Evolutionary conservation across 1,140 invertebrate genomes (phyloP), one percentile per base, ranked within the genome.

Genomic region (Camponotus vicinus): DNA sequence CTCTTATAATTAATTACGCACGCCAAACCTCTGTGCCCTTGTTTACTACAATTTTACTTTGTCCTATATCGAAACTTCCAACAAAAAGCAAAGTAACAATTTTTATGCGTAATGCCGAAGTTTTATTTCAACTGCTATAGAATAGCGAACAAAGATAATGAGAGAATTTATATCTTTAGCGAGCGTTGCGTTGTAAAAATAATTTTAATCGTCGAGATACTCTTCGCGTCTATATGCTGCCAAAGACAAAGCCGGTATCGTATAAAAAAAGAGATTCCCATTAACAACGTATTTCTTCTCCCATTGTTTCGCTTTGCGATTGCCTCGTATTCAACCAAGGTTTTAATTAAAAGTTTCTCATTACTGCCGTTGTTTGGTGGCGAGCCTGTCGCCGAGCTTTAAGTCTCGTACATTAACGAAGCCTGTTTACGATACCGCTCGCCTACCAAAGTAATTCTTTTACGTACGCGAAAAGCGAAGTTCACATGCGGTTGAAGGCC

Each of bases 281-380:
- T 92, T 92, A 92, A 92, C 90, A 86, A 87, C 89, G 89, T 88
- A 91, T 92, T 92, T 90, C 90, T 91, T 90, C 89, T 88, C 61
- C 88, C 91, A 91, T 92, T 91, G 89, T 92, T 92, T 90, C 88
- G 89, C 84, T 85, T 84, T 76, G 86, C 90, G 85, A 93, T 91
- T 92, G 90, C 88, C 86, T 89, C 63, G 85, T 83, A 91, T 76
- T 88, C 88, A 67, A 52, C 73, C 87, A 85, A 90, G 86, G 87
- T 93, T 93, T 93, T 93, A 93, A 93, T 93, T 93, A 93, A 93
- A 93, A 92, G 92, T 93, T 93, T 93, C 90, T 92, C 91, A 92
- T 93, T 93, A 92, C 92, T 92, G 84, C 90, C 90, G 87, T 93
- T 91, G 89, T 93, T 93, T 91, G 80, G 80, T 86, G 87, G 86